phyloP scores from a whole-genome alignment of 2,797 vertebrate genomes.

The Lagothrix lagotricha region DNA sequence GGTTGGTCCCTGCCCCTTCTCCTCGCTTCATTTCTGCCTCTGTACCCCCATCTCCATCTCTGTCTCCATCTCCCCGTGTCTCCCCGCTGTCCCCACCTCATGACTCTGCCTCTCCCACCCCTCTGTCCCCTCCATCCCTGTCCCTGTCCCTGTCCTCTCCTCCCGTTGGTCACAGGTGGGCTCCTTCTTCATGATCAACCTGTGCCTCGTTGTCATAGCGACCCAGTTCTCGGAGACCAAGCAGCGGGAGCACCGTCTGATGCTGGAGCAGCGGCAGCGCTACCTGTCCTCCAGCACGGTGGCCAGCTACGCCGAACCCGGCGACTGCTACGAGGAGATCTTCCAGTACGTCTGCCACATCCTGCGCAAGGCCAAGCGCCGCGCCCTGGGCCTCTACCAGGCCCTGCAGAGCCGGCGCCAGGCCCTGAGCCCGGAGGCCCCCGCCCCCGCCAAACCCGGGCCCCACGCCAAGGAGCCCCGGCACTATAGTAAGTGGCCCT shows the following conservation, averaged over 20 bases:
- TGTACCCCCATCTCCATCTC: neutral
- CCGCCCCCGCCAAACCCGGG: conserved; percentile 68
- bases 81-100: neutral
- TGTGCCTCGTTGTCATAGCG: conserved; percentile 98
- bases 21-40: neutral
- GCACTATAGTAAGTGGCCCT: conserved; percentile 83
- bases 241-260: conserved; percentile 97
- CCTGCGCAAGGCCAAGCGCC: conserved; percentile 95
- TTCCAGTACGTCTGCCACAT: conserved; percentile 97
- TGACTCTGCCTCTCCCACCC: neutral
- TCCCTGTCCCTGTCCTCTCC: conserved; percentile 21
- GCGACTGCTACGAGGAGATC: conserved; percentile 98
- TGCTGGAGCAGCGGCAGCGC: conserved; percentile 95
- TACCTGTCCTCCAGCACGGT: conserved; percentile 95
- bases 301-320: conserved; percentile 94
- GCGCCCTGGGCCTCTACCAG: conserved; percentile 93
- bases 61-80: neutral
- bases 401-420: conserved; percentile 88
- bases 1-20: neutral
- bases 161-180: conserved; percentile 89
- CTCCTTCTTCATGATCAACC: conserved; percentile 99
- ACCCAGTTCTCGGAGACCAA: conserved; percentile 99
- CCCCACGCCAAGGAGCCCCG: conserved; percentile 75
- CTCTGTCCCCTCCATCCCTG: neutral
- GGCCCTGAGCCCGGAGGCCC: conserved; percentile 70